Evolutionary conservation across 1,140 invertebrate genomes (phyloP), one percentile per base, ranked within the genome.

Genomic region (Brachionus plicatilis): DNA sequence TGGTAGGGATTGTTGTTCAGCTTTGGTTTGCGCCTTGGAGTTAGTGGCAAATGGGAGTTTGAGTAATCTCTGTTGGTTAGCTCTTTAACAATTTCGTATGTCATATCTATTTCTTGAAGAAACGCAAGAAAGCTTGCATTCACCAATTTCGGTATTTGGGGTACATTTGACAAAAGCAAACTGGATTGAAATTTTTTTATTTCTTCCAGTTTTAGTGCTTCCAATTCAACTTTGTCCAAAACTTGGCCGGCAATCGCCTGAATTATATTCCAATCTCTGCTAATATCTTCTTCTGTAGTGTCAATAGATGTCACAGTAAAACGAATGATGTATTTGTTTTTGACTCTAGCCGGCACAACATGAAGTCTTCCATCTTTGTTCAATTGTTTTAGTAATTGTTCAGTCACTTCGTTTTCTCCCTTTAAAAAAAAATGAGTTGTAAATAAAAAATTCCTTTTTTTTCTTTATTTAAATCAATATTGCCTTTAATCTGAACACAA

Each of bases 121-220:
- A 98, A 94, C 7, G 96, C 96, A 0, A 94, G 96, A 90, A 96
- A 98, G 85, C 95, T 97, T 0, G 95, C 96, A 87, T 98, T 97
- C 7, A 98, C 95, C 20, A 99, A 94, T 90, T 98, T 98, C 0
- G 96, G 96, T 29, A 95, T 97, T 93, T 97, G 95, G 1, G 96
- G 96, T 27, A 94, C 95, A 89, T 98, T 97, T 85, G 90, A 90
- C 9, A 96, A 93, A 29, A 99, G 90, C 17, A 99, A 90, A 88
- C 95, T 97, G 14, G 96, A 96, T 9, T 96, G 96, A 87, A 97
- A 98, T 68, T 94, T 87, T 75, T 87, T 37, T 17, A 37, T 29
- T 50, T 83, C 82, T 83, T 83, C 60, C 47, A 17, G 20, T 53
- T 24, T 37, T 45, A 70, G 17, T 47, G 33, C 41, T 37, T 68